A percentile compares a stretch with the other conserved stretches of the same genome.
phyloP scores from a whole-genome alignment of 2,888 invertebrate species.

The Ochropleura leucogaster region DNA sequence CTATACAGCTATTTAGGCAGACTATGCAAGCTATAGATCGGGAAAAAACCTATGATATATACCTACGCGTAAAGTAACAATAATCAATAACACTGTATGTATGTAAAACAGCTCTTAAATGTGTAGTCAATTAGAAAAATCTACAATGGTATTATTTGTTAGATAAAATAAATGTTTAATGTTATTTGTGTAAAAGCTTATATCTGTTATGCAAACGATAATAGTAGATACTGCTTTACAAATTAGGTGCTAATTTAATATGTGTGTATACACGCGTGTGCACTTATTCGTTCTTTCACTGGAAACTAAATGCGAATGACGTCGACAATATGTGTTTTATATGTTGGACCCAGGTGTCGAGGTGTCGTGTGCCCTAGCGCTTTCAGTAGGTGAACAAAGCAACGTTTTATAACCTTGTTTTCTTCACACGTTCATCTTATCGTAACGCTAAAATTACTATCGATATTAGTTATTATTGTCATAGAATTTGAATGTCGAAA shows the following conservation, averaged over 20 bases:
- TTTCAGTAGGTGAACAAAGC: constrained; percentile 63
- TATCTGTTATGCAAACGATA: constrained; percentile 75
- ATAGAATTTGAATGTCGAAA: constrained; percentile 67
- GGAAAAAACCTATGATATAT: constrained; percentile 7
- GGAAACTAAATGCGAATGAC: constrained; percentile 84
- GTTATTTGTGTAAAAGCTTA: constrained; percentile 81
- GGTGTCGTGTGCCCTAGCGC: constrained; percentile 65
- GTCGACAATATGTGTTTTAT: constrained; percentile 87
- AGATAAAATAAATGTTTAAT: constrained; percentile 82
- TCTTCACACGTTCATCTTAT: constrained; percentile 58
- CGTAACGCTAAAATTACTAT: constrained; percentile 51
- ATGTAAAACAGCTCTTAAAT: constrained; percentile 69
- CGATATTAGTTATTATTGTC: constrained; percentile 60
- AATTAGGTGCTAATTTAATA: constrained; percentile 87
- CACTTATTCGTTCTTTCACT: constrained; percentile 82
- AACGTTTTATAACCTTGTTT: constrained; percentile 52
- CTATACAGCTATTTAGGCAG: constrained; percentile 44
- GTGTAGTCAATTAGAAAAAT: constrained; percentile 73
- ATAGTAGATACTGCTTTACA: constrained; percentile 85
- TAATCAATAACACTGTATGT: constrained; percentile 51
- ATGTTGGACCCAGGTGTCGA: constrained; percentile 66
- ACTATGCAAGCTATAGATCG: constrained; percentile 21
- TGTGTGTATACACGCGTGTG: constrained; percentile 82
- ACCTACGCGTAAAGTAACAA: constrained; percentile 40
- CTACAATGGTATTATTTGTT: constrained; percentile 73